Evolutionary conservation across 2,113 vertebrate species (phyloP).

Genomic region (Eulemur rufifrons): DNA sequence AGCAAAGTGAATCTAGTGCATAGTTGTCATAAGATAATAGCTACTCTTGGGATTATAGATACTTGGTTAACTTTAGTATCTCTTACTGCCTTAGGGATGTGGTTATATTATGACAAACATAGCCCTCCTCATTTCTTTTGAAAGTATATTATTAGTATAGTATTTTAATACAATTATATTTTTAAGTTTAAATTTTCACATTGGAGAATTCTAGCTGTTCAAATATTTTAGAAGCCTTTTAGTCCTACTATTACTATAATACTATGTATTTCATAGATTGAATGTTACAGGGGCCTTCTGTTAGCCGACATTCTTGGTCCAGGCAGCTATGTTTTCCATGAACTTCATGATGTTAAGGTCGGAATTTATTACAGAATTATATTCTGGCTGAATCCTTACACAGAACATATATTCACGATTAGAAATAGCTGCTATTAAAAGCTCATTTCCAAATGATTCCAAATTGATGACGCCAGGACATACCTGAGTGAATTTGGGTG

Average conservation of each 20-base stretch:
- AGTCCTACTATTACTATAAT: neutral
- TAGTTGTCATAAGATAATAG: constrained; percentile 81
- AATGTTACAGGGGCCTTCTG: neutral
- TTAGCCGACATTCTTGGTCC: neutral
- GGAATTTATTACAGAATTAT: neutral
- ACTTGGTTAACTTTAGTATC: constrained; percentile 69
- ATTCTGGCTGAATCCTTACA: neutral
- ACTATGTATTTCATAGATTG: neutral
- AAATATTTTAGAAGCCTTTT: neutral
- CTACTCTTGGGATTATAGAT: constrained; percentile 76
- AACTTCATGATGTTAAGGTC: neutral
- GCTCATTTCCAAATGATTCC: constrained; percentile 48
- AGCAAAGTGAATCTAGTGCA: constrained; percentile 72
- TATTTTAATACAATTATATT: constrained; percentile 64
- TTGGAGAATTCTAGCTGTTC: constrained; percentile 1
- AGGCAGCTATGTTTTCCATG: neutral
- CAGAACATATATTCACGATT: neutral
- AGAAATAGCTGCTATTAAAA: constrained; percentile 45
- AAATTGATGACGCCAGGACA: neutral
- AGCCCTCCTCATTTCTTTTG: constrained; percentile 61
- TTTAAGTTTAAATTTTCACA: constrained; percentile 62
- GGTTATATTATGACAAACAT: constrained; percentile 80
- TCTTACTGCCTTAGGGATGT: constrained; percentile 73
- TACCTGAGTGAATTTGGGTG: neutral
- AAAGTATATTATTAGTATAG: constrained; percentile 10